Evolutionary conservation across 1,140 invertebrate genomes (phyloP), one percentile per base, ranked within the genome.

Genomic region (Helicoverpa armigera): DNA sequence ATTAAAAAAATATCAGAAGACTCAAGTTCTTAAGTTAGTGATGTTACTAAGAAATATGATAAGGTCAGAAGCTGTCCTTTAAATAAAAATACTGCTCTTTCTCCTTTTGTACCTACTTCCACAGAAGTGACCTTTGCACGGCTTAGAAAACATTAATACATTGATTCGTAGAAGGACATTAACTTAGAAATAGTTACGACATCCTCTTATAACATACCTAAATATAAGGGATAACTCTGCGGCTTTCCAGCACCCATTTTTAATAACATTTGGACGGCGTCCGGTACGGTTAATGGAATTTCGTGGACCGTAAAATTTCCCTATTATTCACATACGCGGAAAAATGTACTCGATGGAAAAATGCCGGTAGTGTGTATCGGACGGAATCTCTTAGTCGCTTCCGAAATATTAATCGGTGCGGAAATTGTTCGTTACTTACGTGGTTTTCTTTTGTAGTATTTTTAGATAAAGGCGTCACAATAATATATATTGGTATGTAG

Each of bases 231-330:
- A 58, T 23, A 18, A 18, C 16, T 58, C 11, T 9, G 16, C 56
- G 5, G 2, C 56, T 58, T 58, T 58, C 56, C 9, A 31, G 31
- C 1, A 12, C 5, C 61, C 63, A 67, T 67, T 67, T 48, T 63
- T 67, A 18, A 65, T 65, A 65, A 67, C 43, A 67, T 67, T 51
- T 67, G 43, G 50, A 29, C 12, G 18, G 9, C 67, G 50, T 53
- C 18, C 48, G 18, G 67, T 29, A 1, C 35, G n/a, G 2, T 14
- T 70, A 70, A 70, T 70, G 67, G 67, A 70, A 70, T 70, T 29
- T 50, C 1, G 67, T 70, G 50, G 67, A 53, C 67, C 67, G 67
- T 51, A 70, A 53, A 70, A 69, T 69, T 51, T 69, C n/a, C 43
- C 48, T 69, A 69, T 69, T 69, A 53, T 16, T 54, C 67, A 53